These are phyloP conservation scores for Tiliacea citrago DNA, from an alignment of 2,888 invertebrate species.

Conservation along the genomic window DNA sequence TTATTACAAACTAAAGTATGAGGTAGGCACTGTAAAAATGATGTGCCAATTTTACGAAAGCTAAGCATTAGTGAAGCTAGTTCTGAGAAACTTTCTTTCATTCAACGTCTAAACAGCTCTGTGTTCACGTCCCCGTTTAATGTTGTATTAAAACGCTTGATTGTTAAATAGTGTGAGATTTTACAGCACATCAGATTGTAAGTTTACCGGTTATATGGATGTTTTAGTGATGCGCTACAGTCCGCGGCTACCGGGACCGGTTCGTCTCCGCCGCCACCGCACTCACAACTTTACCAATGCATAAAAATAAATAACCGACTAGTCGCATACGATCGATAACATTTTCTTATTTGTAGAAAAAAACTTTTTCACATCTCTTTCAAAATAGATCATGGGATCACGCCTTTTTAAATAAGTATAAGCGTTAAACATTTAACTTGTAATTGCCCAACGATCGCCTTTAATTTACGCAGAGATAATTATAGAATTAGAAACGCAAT, in stretches of 20 bases:
- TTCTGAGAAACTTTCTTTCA: background rate
- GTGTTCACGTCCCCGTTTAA: background rate
- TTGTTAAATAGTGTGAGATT: slow-evolving; percentile 36
- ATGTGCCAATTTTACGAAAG: background rate
- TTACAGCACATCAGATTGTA: slow-evolving; percentile 45
- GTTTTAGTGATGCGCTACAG: slow-evolving; percentile 74
- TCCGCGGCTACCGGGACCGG: slow-evolving; percentile 78
- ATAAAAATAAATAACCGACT: slow-evolving; percentile 67
- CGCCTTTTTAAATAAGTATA: background rate
- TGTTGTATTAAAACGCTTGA: slow-evolving; percentile 10
- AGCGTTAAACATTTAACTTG: background rate
- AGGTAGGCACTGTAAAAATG: no score
- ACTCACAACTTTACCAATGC: slow-evolving; percentile 64
- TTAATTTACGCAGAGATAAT: slow-evolving; percentile 13
- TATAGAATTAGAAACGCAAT: slow-evolving; percentile 20
- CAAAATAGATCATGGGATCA: background rate
- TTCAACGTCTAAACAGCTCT: background rate
- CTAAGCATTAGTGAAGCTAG: background rate
- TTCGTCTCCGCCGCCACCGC: slow-evolving; percentile 72
- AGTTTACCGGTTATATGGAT: slow-evolving; percentile 79
- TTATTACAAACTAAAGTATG: background rate
- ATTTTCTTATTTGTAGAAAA: slow-evolving; percentile 23
- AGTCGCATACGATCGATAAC: slow-evolving; percentile 35
- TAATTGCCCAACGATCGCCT: slow-evolving; percentile 13
- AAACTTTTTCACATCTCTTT: slow-evolving; percentile 1